Evolutionary conservation across 1,140 invertebrate species (phyloP).

Genomic region (Drosophila sucinea): DNA sequence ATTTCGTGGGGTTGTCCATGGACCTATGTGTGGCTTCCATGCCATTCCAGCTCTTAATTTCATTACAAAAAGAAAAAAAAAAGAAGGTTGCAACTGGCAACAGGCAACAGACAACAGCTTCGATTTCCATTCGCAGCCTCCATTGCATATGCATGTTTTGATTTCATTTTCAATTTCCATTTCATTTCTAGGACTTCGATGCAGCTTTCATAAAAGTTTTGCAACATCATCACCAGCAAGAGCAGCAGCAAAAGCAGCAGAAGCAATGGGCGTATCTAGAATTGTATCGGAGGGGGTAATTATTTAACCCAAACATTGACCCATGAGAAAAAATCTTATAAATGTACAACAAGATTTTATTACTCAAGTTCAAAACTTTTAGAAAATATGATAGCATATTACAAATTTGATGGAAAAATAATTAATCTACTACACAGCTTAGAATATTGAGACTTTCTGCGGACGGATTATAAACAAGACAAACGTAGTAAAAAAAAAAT

Average conservation of each 20-base stretch:
- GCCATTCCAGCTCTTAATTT: constrained; percentile 15
- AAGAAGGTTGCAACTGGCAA: constrained; percentile 1
- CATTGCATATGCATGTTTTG: constrained; percentile 71
- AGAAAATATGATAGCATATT: too few species aligned
- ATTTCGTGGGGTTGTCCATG: constrained; percentile 1
- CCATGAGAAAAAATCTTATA: too few species aligned
- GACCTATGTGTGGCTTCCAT: constrained; percentile 32
- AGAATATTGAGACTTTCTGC: too few species aligned
- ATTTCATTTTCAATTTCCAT: constrained; percentile 77
- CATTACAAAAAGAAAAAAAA: constrained; percentile 14
- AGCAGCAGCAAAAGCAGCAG: background rate
- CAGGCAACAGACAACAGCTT: constrained; percentile 16
- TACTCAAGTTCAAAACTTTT: too few species aligned
- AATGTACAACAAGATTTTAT: too few species aligned
- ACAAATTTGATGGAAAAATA: too few species aligned
- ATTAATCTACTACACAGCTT: too few species aligned
- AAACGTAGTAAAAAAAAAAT: too few species aligned
- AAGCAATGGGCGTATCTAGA: background rate
- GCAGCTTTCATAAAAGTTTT: constrained; percentile 3
- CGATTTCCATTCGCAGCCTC: constrained; percentile 36
- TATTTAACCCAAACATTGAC: background rate
- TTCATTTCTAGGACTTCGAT: constrained; percentile 66
- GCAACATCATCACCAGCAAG: constrained; percentile 4
- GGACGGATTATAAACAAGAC: too few species aligned
- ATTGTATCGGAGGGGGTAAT: background rate